Percentiles rank a stretch among this genome's conserved stretches.
These are phyloP conservation scores for Ligdia adustata DNA, from an alignment of 2,888 invertebrate species.

Conservation along the genomic window DNA sequence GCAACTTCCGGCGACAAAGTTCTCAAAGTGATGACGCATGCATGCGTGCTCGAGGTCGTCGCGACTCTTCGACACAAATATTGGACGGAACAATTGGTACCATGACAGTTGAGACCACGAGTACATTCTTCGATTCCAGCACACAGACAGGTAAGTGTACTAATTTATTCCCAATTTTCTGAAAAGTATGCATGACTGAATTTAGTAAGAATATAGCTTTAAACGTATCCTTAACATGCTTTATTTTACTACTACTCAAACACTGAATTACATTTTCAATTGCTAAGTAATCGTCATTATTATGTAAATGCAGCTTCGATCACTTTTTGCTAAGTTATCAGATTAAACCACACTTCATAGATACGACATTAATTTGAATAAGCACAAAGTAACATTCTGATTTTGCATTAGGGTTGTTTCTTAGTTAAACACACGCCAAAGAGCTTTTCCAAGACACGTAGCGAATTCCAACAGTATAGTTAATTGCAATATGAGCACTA, in stretches of 20 bases:
- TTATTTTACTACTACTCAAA: too few species aligned
- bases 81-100: conserved; percentile 95
- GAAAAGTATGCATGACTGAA: not conserved
- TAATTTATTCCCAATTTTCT: not conserved
- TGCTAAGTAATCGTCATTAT: too few species aligned
- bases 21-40: conserved; percentile 94
- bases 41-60: conserved; percentile 87
- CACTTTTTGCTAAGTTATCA: too few species aligned
- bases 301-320: too few species aligned
- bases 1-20: conserved; percentile 95
- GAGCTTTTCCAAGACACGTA: conserved; percentile 54
- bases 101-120: conserved; percentile 96
- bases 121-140: conserved; percentile 96
- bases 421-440: conserved; percentile 47
- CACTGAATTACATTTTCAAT: too few species aligned
- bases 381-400: conserved; percentile 10
- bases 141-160: conserved; percentile 94
- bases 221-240: too few species aligned
- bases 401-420: conserved; percentile 25
- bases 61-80: conserved; percentile 95
- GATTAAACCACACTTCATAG: too few species aligned
- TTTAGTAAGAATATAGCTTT: too few species aligned
- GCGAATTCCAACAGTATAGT: conserved; percentile 58
- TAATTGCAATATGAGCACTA: conserved; percentile 52
- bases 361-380: conserved; percentile 1